Evolutionary conservation across 2,113 vertebrate genomes (phyloP), one percentile per base, ranked within the genome.

Genomic region (Urocolius indicus): DNA sequence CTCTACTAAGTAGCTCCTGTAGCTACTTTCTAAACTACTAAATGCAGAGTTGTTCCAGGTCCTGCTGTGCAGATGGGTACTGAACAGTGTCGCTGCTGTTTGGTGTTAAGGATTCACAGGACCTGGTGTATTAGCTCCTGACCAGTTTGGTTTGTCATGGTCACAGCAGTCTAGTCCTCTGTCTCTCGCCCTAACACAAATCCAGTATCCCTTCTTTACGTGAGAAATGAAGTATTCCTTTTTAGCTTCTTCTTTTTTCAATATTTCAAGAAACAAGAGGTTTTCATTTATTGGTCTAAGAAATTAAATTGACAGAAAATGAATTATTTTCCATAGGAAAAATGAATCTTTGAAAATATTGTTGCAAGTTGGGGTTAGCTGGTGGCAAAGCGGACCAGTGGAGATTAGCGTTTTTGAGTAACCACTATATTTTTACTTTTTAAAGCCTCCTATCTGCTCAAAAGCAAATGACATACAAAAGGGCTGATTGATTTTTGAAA

Each of bases 381-480:
- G 48, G 20, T 82, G 66, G 38, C 16, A 94, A 82, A 89, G 93
- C 46, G 91, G 41, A 46, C 30, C 41, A 68, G 22, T 34, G 24
- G 24, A 94, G 75, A 95, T 87, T 84, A 83, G 48, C 51, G 38
- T 90, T 84, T 90, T 78, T 65, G 45, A 81, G 52, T 32, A 94
- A 91, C 65, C 43, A 51, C 23, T 77, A 62, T 80, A 85, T 90
- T 96, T 95, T 94, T 94, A 84, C 43, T 94, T 94, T 61, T 65
- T 23, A 82, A 94, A 97, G 79, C 65, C 92, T 93, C 94, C 96
- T 95, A 93, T 83, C 75, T 67, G n/a, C 89, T 96, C 79, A 73
- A 84, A 86, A 52, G 23, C 45, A 95, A 88, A 91, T 75, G 21
- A 80, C 75, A 94, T 62, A 74, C 32, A 81, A 88, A 89, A 71